Evolutionary conservation across 2,888 invertebrate species (phyloP).

Genomic region (Cistogaster globosa): DNA sequence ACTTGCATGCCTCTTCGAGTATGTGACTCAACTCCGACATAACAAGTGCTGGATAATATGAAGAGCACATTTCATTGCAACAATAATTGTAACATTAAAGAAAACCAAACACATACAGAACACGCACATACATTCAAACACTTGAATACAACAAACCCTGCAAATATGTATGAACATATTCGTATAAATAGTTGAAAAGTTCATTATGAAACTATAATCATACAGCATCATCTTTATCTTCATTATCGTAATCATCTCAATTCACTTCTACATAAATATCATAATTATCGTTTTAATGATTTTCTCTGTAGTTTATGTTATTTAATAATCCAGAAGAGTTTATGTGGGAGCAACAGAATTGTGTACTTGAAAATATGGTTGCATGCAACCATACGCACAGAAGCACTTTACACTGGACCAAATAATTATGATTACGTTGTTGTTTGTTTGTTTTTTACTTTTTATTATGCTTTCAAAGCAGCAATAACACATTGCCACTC

Average conservation of each 20-base stretch:
- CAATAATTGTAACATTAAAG: slow-evolving; percentile 62
- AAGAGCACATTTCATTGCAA: slow-evolving; percentile 40
- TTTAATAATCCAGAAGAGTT: slow-evolving; percentile 60
- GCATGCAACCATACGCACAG: slow-evolving; percentile 51
- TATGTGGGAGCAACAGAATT: slow-evolving; percentile 31
- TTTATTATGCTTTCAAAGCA: not conserved
- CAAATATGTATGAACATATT: not conserved
- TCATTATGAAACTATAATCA: slow-evolving; percentile 60
- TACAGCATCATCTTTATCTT: slow-evolving; percentile 52
- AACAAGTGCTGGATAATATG: slow-evolving; percentile 38
- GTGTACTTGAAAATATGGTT: slow-evolving; percentile 64
- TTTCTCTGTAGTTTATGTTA: slow-evolving; percentile 42
- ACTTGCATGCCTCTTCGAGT: slow-evolving; percentile 31
- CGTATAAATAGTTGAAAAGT: slow-evolving; percentile 23
- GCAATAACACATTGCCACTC: not conserved
- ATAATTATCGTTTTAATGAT: slow-evolving; percentile 30
- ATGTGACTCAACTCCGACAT: slow-evolving; percentile 54
- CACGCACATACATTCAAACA: not conserved
- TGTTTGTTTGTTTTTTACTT: not conserved
- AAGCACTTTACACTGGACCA: slow-evolving; percentile 59
- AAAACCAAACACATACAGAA: slow-evolving; percentile 6
- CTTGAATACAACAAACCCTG: not conserved
- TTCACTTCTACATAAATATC: slow-evolving; percentile 40
- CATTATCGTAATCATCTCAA: slow-evolving; percentile 38
- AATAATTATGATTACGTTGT: slow-evolving; percentile 40